Conservation (phyloP, 2,888 invertebrate genomes). For the Marasmarcha lunaedactyla region DNA sequence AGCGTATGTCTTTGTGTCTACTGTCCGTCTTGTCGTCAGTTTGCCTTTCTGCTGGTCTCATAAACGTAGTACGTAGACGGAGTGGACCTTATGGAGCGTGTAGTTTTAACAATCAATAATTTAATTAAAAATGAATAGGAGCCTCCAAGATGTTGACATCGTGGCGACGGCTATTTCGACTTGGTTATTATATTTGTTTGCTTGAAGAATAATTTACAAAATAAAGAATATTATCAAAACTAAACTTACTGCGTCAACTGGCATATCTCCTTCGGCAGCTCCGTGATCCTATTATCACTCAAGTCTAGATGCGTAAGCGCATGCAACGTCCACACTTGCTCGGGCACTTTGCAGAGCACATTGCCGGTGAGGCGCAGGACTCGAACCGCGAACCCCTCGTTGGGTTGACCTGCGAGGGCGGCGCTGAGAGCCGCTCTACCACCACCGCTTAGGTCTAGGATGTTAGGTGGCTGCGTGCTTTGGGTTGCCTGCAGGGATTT, state of each 20-base stretch:
- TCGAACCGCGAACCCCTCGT: slow-evolving; percentile 44
- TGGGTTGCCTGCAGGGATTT: slow-evolving; percentile 39
- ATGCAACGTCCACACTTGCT: slow-evolving; percentile 70
- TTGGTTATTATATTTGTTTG: too few species aligned
- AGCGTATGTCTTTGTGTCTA: too few species aligned
- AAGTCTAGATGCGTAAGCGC: slow-evolving; percentile 75
- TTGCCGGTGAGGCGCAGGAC: slow-evolving; percentile 56
- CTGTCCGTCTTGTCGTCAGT: too few species aligned
- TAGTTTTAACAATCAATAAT: too few species aligned
- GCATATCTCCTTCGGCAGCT: slow-evolving; percentile 74
- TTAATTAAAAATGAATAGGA: too few species aligned
- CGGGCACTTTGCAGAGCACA: slow-evolving; percentile 70
- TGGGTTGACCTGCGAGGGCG: slow-evolving; percentile 41
- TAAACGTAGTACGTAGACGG: too few species aligned
- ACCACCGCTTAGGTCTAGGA: slow-evolving; percentile 51
- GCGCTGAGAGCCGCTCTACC: slow-evolving; percentile 39
- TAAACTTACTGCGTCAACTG: slow-evolving; percentile 53
- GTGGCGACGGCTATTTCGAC: too few species aligned
- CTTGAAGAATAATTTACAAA: too few species aligned
- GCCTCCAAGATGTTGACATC: too few species aligned
- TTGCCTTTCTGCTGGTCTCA: too few species aligned
- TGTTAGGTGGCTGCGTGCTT: slow-evolving; percentile 56
- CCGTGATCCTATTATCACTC: slow-evolving; percentile 75
- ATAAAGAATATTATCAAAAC: too few species aligned
- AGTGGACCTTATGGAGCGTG: too few species aligned